phyloP scores from a whole-genome alignment of 2,113 vertebrate genomes.

The Malurus melanocephalus region DNA sequence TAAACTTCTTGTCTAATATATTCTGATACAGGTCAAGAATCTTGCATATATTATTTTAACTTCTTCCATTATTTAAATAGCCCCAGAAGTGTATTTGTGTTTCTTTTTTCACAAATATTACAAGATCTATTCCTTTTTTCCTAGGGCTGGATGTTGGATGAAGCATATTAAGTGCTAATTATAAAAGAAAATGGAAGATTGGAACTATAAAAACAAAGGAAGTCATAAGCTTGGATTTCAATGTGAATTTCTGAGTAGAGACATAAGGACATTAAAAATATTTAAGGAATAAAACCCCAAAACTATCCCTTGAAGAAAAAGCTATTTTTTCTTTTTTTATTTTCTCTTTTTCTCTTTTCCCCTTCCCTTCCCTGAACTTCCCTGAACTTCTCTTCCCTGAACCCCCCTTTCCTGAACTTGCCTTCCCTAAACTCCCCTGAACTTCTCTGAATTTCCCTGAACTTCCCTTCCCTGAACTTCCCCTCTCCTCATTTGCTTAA shows the following conservation, averaged over 20 bases:
- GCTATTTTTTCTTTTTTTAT: too few species aligned
- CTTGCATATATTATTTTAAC: background rate
- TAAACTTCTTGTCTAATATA: background rate
- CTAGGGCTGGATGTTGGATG: background rate
- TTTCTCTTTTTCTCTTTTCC: too few species aligned
- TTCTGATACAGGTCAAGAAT: background rate
- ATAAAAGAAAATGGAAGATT: background rate
- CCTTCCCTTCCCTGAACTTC: too few species aligned
- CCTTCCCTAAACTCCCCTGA: background rate
- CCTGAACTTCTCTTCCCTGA: too few species aligned
- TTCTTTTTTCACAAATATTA: background rate
- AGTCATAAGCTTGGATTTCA: background rate
- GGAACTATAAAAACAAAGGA: background rate
- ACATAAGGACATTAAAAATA: too few species aligned
- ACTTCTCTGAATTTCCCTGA: too few species aligned
- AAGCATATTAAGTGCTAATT: background rate
- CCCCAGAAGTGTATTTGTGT: background rate
- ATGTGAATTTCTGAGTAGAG: too few species aligned
- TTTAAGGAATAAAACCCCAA: too few species aligned
- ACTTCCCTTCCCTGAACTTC: background rate
- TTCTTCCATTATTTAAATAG: background rate
- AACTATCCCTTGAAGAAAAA: too few species aligned
- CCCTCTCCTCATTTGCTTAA: background rate
- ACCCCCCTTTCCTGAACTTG: too few species aligned
- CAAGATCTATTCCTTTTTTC: background rate